Base-by-base conservation (phyloP, 2,888 invertebrate species). In the Pomacea canaliculata region DNA sequence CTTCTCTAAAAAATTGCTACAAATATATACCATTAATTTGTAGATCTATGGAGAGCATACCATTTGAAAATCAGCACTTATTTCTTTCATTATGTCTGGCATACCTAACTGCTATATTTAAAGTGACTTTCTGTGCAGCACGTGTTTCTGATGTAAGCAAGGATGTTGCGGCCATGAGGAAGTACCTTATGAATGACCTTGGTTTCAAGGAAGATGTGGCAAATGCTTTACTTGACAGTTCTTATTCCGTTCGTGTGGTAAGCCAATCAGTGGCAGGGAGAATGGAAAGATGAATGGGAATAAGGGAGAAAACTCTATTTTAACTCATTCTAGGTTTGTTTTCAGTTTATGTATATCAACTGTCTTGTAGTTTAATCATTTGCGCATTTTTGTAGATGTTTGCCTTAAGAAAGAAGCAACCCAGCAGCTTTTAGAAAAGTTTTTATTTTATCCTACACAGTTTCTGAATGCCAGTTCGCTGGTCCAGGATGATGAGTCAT, bases 191-290 rank as follows among this genome's bases (percentile, higher is more conserved):
- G 7, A 71, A 82, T 9, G 71, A 79, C 5, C 71, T 87, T 12
- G 80, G 79, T 9, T 70, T 89, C 59, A 77, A 79, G n/a, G 65
- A 71, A 13, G 74, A 82, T 16, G 82, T 84, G 0, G 83, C 84
- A 16, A 73, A 82, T n/a, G 82, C 84, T 10, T 76, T 88, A 3
- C 71, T 86, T 9, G 78, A 83, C 73, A 84, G 85, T 49, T 83
- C 82, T 51, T 80, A 85, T 49, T 84, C 86, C 59, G 84, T 85
- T 74, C 76, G 81, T 51, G 73, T 84, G 80, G 89, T 89, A 77
- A 78, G 85, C 83, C 27, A 68, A 46, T 27, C 48, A 4, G n/a
- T 27, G 9, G 23, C 66, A 66, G 19, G 27, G 23, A 23, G 4
- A 66, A 66, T 13, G 23, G n/a, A 66, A 23, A 23, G 23, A 66